Evolutionary conservation across 1,140 invertebrate genomes (phyloP).

Genomic region (Drosophila subpulchrella): DNA sequence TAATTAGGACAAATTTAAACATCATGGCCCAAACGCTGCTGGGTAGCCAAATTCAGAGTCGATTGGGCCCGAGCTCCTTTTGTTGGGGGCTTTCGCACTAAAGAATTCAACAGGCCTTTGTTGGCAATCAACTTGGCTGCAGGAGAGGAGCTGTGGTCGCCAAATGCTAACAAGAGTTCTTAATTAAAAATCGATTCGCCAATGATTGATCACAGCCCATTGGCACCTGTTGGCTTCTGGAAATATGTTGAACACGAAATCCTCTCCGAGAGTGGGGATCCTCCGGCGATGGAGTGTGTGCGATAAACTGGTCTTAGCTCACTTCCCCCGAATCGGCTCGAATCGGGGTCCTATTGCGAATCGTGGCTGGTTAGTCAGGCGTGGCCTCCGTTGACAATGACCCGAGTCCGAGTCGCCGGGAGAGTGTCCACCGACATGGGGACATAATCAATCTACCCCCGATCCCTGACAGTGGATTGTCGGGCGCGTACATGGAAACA

Average conservation of each 20-base stretch:
- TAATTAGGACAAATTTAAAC: slow-evolving; percentile 84
- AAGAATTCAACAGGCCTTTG: slow-evolving; percentile 77
- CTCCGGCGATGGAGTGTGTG: slow-evolving; percentile 35
- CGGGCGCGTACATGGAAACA: slow-evolving; percentile 79
- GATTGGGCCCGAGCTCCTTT: slow-evolving; percentile 42
- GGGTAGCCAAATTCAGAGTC: slow-evolving; percentile 20
- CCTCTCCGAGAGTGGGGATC: slow-evolving; percentile 61
- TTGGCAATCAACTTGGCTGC: slow-evolving; percentile 58
- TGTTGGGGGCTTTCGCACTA: slow-evolving; percentile 31
- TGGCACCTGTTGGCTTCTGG: slow-evolving; percentile 84
- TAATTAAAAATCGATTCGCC: slow-evolving; percentile 84
- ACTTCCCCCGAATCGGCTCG: slow-evolving; percentile 51
- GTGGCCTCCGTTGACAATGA: slow-evolving; percentile 75
- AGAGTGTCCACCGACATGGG: slow-evolving; percentile 18
- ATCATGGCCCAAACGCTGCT: slow-evolving; percentile 54
- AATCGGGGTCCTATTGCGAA: slow-evolving; percentile 70
- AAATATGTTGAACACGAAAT: slow-evolving; percentile 84
- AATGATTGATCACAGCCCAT: slow-evolving; percentile 83
- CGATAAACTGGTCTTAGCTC: slow-evolving; percentile 76
- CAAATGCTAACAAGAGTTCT: slow-evolving; percentile 84
- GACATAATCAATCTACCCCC: slow-evolving; percentile 79
- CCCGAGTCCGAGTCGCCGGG: background rate
- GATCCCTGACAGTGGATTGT: slow-evolving; percentile 78
- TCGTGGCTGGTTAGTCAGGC: slow-evolving; percentile 65
- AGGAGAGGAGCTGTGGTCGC: slow-evolving; percentile 31